phyloP scores from a whole-genome alignment of 2,888 invertebrate genomes.

The Nomada ferruginata region DNA sequence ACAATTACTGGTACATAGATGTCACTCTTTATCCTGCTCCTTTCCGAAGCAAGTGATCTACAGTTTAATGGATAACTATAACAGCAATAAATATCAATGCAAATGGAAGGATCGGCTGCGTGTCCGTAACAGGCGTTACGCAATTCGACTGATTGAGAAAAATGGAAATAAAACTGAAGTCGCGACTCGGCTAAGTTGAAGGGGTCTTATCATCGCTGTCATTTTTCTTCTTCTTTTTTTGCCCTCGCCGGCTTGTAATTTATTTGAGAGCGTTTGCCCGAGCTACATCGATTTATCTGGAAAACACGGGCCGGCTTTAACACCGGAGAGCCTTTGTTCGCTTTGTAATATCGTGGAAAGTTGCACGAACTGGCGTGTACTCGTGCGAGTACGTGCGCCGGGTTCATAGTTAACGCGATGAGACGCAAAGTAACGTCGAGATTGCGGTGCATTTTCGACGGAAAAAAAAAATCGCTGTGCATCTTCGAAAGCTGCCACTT shows the following conservation, averaged over 20 bases:
- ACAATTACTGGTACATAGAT: too few relatives aligned
- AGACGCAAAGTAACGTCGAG: not conserved
- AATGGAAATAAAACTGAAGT: conserved; percentile 35
- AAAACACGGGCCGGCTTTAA: conserved; percentile 14
- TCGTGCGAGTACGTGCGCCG: not conserved
- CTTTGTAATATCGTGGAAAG: conserved; percentile 15
- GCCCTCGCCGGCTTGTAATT: conserved; percentile 17
- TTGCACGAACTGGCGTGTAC: conserved; percentile 2
- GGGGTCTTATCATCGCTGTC: conserved; percentile 19
- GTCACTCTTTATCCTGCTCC: too few relatives aligned
- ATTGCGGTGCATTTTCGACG: not conserved
- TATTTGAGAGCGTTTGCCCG: conserved; percentile 19
- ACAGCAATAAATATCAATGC: conserved; percentile 32
- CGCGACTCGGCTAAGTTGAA: conserved; percentile 4
- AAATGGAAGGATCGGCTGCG: conserved; percentile 23
- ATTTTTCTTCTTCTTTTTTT: conserved; percentile 4
- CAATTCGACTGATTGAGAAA: conserved; percentile 44
- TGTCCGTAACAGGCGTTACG: conserved; percentile 39
- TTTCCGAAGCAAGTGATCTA: not conserved
- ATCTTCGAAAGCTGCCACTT: conserved; percentile 1
- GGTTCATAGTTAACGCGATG: conserved; percentile 6
- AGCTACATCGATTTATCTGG: conserved; percentile 25
- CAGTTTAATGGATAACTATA: conserved; percentile 5
- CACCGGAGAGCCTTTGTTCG: not conserved
- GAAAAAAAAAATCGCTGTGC: not conserved